Conservation (phyloP, 2,113 vertebrate genomes). For the Lichenostomus cassidix region DNA sequence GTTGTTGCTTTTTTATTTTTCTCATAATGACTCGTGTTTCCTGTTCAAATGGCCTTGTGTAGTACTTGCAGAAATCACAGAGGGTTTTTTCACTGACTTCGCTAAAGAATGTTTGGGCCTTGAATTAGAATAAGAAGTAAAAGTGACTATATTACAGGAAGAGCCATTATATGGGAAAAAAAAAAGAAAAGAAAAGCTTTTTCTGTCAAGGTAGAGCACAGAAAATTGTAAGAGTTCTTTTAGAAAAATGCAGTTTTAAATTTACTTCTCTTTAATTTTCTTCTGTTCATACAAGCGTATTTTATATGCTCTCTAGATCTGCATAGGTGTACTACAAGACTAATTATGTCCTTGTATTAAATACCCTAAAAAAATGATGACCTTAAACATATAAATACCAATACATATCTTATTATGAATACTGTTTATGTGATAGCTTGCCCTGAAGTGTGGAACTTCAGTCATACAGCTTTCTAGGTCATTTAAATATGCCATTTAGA, state of each 20-base stretch:
- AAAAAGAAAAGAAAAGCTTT: not conserved
- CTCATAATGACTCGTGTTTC: not conserved
- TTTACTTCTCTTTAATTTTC: not conserved
- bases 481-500: not conserved
- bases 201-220: not conserved
- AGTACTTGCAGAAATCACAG: not conserved
- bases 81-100: not conserved
- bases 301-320: not conserved
- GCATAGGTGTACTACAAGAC: not conserved
- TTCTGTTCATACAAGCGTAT: not conserved
- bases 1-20: fast-evolving
- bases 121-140: not conserved
- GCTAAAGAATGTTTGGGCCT: not conserved
- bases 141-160: not conserved
- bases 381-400: not conserved
- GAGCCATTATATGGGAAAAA: not conserved
- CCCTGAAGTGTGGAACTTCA: not conserved
- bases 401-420: not conserved
- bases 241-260: not conserved
- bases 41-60: not conserved
- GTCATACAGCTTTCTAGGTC: not conserved
- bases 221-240: not conserved
- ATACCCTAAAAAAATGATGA: not conserved
- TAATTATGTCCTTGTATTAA: not conserved
- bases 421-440: not conserved